Conservation (phyloP, 2,888 invertebrate genomes). For the Calliopum simillimum region DNA sequence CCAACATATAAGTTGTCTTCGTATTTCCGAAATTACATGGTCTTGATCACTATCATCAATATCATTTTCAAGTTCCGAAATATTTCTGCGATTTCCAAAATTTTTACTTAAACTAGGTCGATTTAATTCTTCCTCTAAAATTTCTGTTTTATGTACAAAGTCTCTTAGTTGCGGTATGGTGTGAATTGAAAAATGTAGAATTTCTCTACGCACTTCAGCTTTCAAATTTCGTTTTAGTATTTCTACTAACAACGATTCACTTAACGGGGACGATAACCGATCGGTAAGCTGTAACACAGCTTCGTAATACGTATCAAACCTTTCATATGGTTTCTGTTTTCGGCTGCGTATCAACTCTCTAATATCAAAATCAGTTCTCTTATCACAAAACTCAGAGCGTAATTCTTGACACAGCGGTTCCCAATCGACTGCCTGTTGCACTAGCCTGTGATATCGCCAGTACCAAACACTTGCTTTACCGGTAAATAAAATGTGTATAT, state of each 20-base stretch:
- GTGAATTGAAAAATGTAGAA: constrained; percentile 22
- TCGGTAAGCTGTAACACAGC: constrained; percentile 28
- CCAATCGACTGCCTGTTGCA: constrained; percentile 22
- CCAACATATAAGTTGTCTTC: not conserved
- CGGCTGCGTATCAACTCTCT: constrained; percentile 32
- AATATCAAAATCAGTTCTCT: constrained; percentile 33
- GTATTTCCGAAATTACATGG: not conserved
- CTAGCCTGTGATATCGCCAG: constrained; percentile 34
- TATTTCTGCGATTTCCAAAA: not conserved
- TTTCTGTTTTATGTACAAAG: constrained; percentile 11
- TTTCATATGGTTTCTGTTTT: constrained; percentile 33
- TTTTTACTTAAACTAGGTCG: not conserved
- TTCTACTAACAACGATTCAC: constrained; percentile 26
- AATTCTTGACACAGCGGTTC: constrained; percentile 25
- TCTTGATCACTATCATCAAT: not conserved
- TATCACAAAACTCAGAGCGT: constrained; percentile 33
- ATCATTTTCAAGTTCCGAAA: not conserved
- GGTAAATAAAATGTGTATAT: constrained; percentile 32
- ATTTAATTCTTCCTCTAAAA: constrained; percentile 16
- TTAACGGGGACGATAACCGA: constrained; percentile 7
- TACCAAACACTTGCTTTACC: constrained; percentile 36
- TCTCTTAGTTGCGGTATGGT: constrained; percentile 19
- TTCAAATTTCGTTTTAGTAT: constrained; percentile 28
- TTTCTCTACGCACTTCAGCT: constrained; percentile 31
- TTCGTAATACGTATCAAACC: constrained; percentile 36